These are phyloP conservation scores for Timema podura DNA, from an alignment of 2,888 invertebrate species.

Conservation along the genomic window DNA sequence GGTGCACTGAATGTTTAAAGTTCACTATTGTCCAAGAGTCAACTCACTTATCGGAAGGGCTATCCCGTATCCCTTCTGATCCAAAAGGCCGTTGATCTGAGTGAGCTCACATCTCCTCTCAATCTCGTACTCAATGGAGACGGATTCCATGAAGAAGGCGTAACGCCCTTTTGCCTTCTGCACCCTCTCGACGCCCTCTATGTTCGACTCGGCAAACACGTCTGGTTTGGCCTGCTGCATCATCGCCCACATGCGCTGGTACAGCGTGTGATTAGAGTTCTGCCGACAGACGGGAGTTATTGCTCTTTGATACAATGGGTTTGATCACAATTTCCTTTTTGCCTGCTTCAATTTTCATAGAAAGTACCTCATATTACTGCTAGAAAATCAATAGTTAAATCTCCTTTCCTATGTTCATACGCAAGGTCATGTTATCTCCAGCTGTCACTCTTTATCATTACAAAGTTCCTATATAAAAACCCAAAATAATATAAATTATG, in stretches of 20 bases:
- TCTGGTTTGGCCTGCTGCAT: slow-evolving; percentile 83
- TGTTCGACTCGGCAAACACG: slow-evolving; percentile 77
- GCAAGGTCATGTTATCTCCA: no score
- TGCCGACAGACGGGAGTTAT: slow-evolving; percentile 38
- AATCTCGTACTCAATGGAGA: slow-evolving; percentile 87
- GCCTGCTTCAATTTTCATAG: no score
- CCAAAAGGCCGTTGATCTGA: slow-evolving; percentile 76
- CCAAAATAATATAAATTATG: no score
- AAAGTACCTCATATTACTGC: no score
- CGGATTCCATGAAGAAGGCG: slow-evolving; percentile 96
- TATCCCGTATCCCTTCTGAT: slow-evolving; percentile 41
- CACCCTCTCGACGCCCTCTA: slow-evolving; percentile 84
- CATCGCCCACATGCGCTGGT: slow-evolving; percentile 87
- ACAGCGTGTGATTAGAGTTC: slow-evolving; percentile 85
- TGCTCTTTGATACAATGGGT: no score
- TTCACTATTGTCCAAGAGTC: neutral
- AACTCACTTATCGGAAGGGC: slow-evolving; percentile 7
- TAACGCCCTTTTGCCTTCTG: slow-evolving; percentile 72
- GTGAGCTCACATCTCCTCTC: slow-evolving; percentile 81
- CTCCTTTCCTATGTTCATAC: no score
- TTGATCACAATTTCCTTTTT: no score
- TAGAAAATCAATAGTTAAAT: no score
- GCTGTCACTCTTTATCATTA: no score
- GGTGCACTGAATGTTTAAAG: no score
- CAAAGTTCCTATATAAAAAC: no score